Evolutionary conservation across 1,140 invertebrate genomes (phyloP).

Genomic region (Holcopasites calliopsidis): DNA sequence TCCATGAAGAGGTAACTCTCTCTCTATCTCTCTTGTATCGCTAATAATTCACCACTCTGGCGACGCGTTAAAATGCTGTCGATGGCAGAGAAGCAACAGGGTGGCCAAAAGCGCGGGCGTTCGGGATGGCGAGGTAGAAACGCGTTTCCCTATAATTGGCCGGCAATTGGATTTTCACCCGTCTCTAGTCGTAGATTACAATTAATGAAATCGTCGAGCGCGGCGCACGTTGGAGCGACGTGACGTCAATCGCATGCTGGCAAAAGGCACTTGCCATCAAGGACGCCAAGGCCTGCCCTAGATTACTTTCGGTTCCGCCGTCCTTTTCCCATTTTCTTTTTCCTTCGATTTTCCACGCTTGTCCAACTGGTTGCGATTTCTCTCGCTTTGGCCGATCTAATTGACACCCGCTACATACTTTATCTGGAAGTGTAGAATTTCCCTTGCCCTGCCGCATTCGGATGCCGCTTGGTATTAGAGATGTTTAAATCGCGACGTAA

Average conservation of each 20-base stretch:
- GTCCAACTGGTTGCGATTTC: not conserved
- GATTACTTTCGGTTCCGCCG: constrained; percentile 36
- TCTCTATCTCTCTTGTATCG: too few relatives aligned
- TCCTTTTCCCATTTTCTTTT: constrained; percentile 34
- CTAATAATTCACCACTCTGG: too few relatives aligned
- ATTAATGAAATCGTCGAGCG: constrained; percentile 65
- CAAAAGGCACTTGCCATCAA: constrained; percentile 63
- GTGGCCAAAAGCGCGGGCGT: not conserved
- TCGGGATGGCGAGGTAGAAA: constrained; percentile 1
- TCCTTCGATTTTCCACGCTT: not conserved
- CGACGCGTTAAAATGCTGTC: too few relatives aligned
- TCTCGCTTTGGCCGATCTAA: too few relatives aligned
- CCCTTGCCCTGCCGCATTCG: too few relatives aligned
- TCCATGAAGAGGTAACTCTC: too few relatives aligned
- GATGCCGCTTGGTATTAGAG: too few relatives aligned
- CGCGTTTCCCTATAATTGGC: constrained; percentile 32
- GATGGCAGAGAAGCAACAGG: too few relatives aligned
- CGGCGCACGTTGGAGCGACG: constrained; percentile 37
- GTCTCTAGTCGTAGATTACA: constrained; percentile 52
- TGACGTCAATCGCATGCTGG: constrained; percentile 65
- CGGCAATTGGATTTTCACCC: constrained; percentile 51
- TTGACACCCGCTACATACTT: not conserved
- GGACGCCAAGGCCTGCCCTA: constrained; percentile 50
- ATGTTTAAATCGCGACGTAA: too few relatives aligned
- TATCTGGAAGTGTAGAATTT: too few relatives aligned